Evolutionary conservation across 1,140 invertebrate genomes (phyloP), one percentile per base, ranked within the genome.

Genomic region (Bombus consobrinus): DNA sequence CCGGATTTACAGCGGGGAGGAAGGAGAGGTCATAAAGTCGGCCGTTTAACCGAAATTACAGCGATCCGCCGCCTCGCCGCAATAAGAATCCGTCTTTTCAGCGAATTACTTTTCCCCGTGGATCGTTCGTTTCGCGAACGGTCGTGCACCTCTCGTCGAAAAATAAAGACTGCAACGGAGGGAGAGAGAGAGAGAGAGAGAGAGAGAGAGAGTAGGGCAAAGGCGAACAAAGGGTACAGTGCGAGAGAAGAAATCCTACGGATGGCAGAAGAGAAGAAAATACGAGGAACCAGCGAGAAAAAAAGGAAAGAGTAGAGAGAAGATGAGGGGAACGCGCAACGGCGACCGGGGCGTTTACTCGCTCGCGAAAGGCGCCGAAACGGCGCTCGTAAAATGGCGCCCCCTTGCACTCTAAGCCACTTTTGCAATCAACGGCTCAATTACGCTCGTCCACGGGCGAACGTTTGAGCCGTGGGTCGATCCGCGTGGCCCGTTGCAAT

Each of bases 351-450:
- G 53, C 77, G 39, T 79, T 81, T 85, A 74, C 59, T 53, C 77
- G 83, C 32, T 43, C 68, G 83, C 84, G 77, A 84, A 89, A 89
- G 77, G 47, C 66, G 79, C 80, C 83, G 64, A 88, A 89, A 89
- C 78, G 69, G 13, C 76, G 80, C 81, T 89, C 88, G 81, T 89
- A 87, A 89, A 89, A 87, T 57, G 72, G 37, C 68, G 37, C 53
- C 69, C 39, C 32, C n/a, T 59, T 47, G 64, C 85, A 57, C 77
- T 84, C 81, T 82, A 81, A 85, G 81, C 88, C 85, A 89, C 77
- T 90, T 85, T 87, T 68, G 88, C 81, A 89, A 90, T 90, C 85
- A 90, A 89, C 81, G 73, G 88, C 85, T 90, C 89, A 90, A 90
- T 89, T 90, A 89, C 85, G 53, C 22, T 15, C 69, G 80, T 62